Evolutionary conservation across 64 coral and sea anemone species (phyloP), one percentile per base, ranked within the genome.

Genomic region (Stichodactyla mertensii): DNA sequence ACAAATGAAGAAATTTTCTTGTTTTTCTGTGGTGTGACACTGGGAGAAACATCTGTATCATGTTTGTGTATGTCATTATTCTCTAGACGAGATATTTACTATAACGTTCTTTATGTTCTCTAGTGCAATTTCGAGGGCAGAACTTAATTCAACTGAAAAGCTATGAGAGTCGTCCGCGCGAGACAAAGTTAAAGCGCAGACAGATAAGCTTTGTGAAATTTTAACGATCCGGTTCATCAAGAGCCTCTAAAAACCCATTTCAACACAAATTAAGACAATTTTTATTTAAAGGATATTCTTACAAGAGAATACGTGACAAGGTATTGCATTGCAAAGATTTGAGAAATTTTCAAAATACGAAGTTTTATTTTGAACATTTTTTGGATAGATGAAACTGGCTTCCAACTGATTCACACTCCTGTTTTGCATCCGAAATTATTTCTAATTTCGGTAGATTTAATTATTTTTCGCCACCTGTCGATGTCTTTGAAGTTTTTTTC

Each of bases 371-470:
- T 74, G 24, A 31, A 26, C 10, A 13, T 22, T 74, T 74, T 31
- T 74, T 26, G 2, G 1, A 6, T 28, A 83, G 36, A 45, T 45
- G 36, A 45, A 45, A 59, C 1, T 54, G 52, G 55, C 54, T 14
- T 55, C 55, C 52, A 36, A 31, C 69, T 12, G 69, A 4, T 74
- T 74, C 11, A 9, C 24, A 27, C 2, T 74, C 24, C 24, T 10
- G 23, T 69, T 74, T 74, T 74, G 69, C 69, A 74, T 74, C 22
- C 24, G 69, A 74, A 31, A 74, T 28, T 31, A 13, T 74, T 74
- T 26, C 69, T 71, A 74, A 74, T 74, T 74, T 74, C 36, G 69
- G 24, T 74, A 27, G 69, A 74, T 74, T 74, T 31, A 27, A 74
- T 74, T 74, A 31, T 74, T 12, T 74, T 74, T 27, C 36, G 36